These are phyloP conservation scores for Aphelenchoides bicaudatus DNA, from an alignment of 2,888 invertebrate genomes.

Conservation along the genomic window DNA sequence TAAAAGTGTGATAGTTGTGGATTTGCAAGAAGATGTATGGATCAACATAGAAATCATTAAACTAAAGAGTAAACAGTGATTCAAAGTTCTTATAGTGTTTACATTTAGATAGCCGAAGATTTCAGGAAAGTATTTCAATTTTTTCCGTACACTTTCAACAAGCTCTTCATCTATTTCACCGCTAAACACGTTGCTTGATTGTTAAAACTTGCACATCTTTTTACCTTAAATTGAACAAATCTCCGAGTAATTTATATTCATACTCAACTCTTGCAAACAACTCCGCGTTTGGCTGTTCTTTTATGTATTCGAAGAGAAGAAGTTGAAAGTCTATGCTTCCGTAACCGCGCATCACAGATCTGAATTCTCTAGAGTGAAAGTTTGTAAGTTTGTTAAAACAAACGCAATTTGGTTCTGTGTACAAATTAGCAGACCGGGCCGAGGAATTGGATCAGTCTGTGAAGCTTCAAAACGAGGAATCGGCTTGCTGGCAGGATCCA, in stretches of 20 bases:
- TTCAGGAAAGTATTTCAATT: background rate
- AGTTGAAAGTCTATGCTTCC: slow-evolving; percentile 30
- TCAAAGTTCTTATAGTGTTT: background rate
- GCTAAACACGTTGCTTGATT: slow-evolving; percentile 1
- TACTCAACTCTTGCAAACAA: background rate
- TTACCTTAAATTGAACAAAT: too few species aligned
- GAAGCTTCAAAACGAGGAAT: slow-evolving; percentile 3
- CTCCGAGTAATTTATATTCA: too few species aligned
- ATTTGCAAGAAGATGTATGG: background rate
- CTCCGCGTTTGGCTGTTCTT: background rate
- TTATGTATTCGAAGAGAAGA: slow-evolving; percentile 19
- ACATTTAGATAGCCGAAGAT: background rate
- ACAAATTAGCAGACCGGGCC: slow-evolving; percentile 27
- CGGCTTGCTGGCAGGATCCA: slow-evolving; percentile 3
- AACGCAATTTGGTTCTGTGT: slow-evolving; percentile 26
- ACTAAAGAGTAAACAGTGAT: background rate
- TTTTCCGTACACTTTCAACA: background rate
- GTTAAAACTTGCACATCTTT: background rate
- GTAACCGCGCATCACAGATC: slow-evolving; percentile 24
- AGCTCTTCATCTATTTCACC: background rate
- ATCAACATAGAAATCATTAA: background rate
- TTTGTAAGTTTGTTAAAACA: background rate
- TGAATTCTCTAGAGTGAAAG: slow-evolving; percentile 8
- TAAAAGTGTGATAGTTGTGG: background rate
- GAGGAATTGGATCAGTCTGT: slow-evolving; percentile 15